Evolutionary conservation across 2,888 invertebrate species (phyloP).

Genomic region (Dynastes grantii): DNA sequence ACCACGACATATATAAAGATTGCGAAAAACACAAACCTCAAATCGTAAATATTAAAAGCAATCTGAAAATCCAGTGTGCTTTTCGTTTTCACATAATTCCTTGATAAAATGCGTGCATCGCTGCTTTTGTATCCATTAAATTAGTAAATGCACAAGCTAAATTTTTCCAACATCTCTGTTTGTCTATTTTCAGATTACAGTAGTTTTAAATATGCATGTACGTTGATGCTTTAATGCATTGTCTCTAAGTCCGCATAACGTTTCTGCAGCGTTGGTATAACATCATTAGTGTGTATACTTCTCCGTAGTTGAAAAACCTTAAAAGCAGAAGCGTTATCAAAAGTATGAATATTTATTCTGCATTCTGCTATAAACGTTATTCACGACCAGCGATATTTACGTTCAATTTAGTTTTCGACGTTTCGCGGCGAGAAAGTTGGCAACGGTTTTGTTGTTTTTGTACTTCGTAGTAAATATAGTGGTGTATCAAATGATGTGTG

Average conservation of each 20-base stretch:
- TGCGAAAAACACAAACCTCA: too few relatives aligned
- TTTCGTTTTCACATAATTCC: too few relatives aligned
- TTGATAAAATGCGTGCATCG: too few relatives aligned
- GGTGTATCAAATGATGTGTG: conserved; percentile 42
- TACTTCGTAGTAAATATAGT: conserved; percentile 43
- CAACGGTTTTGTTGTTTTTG: conserved; percentile 42
- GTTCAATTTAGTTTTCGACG: conserved; percentile 27
- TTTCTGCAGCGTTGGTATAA: background rate
- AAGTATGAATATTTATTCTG: conserved; percentile 35
- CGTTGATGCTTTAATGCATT: conserved; percentile 18
- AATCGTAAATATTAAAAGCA: too few relatives aligned
- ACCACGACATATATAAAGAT: too few relatives aligned
- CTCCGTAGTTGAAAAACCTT: conserved; percentile 18
- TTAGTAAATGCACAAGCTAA: background rate
- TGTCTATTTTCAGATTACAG: conserved; percentile 20
- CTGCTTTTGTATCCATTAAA: background rate
- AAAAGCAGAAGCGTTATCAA: conserved; percentile 30
- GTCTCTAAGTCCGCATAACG: conserved; percentile 7
- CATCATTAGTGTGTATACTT: conserved; percentile 14
- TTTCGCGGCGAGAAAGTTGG: conserved; percentile 35
- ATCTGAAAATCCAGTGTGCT: too few relatives aligned
- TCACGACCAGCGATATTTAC: conserved; percentile 30
- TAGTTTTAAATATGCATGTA: conserved; percentile 9
- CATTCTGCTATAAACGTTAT: conserved; percentile 24
- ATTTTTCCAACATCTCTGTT: background rate